These are phyloP conservation scores for Leguminivora glycinivorella DNA, from an alignment of 1,140 invertebrate species.

Conservation along the genomic window DNA sequence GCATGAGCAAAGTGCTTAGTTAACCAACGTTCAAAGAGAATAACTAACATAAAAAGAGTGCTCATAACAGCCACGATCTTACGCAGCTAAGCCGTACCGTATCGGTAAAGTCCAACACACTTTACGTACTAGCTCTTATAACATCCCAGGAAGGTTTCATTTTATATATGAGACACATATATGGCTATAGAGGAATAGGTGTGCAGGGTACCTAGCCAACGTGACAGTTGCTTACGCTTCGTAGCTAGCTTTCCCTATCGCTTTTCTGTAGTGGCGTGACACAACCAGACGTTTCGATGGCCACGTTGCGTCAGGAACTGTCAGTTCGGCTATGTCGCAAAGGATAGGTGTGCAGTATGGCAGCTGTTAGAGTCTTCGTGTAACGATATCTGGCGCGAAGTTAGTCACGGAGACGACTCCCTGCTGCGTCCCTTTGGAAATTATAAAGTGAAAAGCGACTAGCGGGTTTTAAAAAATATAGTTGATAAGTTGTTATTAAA, in stretches of 20 bases:
- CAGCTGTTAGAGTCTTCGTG: conserved; percentile 14
- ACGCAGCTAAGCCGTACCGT: background rate
- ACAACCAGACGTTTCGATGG: too few species aligned
- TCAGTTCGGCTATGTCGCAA: too few species aligned
- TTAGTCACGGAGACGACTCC: conserved; percentile 25
- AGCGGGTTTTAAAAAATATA: background rate
- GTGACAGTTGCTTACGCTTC: too few species aligned
- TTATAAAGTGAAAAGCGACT: background rate
- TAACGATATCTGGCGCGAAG: conserved; percentile 27
- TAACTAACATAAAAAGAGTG: too few species aligned
- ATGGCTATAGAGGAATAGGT: background rate
- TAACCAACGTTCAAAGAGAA: too few species aligned
- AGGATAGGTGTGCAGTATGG: background rate
- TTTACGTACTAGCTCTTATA: background rate
- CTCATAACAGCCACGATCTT: background rate
- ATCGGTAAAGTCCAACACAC: background rate
- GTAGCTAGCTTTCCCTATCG: too few species aligned
- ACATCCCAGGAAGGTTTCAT: background rate
- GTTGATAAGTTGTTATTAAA: background rate
- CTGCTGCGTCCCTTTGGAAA: conserved; percentile 14
- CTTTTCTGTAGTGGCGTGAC: too few species aligned
- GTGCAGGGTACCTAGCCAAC: too few species aligned
- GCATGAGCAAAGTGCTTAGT: too few species aligned
- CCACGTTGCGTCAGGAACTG: too few species aligned
- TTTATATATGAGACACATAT: background rate